These are phyloP conservation scores for Pachyseris speciosa DNA, from an alignment of 64 coral and sea anemone species.

Conservation along the genomic window DNA sequence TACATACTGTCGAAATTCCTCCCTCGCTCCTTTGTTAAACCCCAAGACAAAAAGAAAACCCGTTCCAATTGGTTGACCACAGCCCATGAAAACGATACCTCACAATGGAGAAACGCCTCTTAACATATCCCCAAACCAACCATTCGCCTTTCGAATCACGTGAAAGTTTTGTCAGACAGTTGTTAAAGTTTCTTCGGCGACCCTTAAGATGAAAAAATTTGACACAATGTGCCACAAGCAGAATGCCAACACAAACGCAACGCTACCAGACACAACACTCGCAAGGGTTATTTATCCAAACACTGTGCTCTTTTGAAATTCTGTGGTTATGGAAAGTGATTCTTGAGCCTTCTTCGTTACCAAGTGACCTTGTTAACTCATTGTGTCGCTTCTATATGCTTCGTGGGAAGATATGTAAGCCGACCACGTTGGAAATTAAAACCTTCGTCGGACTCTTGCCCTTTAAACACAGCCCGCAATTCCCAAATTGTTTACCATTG, in stretches of 20 bases:
- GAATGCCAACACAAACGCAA: neutral
- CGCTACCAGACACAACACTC: neutral
- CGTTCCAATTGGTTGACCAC: neutral
- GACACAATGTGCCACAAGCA: constrained; percentile 30
- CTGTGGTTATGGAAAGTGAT: neutral
- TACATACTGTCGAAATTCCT: neutral
- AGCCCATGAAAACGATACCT: neutral
- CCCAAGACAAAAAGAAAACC: neutral
- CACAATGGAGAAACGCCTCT: neutral
- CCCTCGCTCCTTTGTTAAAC: neutral
- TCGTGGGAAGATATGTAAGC: neutral
- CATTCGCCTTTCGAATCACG: neutral
- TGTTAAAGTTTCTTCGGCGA: constrained; percentile 25
- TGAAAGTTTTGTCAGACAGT: neutral
- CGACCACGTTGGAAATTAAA: neutral
- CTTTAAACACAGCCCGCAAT: neutral
- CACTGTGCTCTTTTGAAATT: neutral
- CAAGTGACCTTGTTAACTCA: neutral
- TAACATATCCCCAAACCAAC: neutral
- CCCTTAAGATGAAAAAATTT: neutral
- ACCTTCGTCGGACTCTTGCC: neutral
- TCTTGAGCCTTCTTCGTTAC: neutral
- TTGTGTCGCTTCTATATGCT: neutral
- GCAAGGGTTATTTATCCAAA: neutral
- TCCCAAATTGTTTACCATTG: neutral